Conservation (phyloP, 2,888 invertebrate species). For the Eucera pruinosa region DNA sequence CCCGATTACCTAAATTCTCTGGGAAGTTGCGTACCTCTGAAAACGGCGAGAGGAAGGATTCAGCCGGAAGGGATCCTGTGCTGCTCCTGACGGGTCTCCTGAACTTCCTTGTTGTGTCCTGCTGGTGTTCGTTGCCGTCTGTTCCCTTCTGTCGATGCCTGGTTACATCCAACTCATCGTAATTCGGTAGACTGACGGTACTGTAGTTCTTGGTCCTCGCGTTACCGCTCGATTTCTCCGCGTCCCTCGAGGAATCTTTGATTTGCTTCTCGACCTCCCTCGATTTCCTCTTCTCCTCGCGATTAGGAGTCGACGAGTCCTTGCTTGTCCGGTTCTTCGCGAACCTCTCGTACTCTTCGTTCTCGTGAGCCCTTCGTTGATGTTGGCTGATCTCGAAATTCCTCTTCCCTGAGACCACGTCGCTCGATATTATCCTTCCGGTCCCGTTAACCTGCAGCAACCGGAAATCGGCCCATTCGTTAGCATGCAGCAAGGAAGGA, state of each 20-base stretch:
- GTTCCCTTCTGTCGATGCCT: conserved; percentile 74
- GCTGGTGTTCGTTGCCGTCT: conserved; percentile 58
- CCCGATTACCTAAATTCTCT: not conserved
- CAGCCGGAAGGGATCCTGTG: conserved; percentile 73
- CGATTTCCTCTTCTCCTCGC: conserved; percentile 54
- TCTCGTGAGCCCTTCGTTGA: conserved; percentile 58
- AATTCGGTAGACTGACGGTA: conserved; percentile 86
- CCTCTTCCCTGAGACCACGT: conserved; percentile 71
- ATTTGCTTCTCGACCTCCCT: conserved; percentile 46
- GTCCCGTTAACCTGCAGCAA: conserved; percentile 77
- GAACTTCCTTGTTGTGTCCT: conserved; percentile 77
- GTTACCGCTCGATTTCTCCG: conserved; percentile 47
- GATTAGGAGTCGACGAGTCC: conserved; percentile 71
- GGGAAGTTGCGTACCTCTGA: conserved; percentile 62
- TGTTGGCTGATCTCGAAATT: conserved; percentile 38
- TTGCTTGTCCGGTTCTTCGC: conserved; percentile 63
- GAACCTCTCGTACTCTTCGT: conserved; percentile 73
- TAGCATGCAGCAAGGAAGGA: not conserved
- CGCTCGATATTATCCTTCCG: conserved; percentile 76
- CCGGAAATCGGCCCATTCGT: conserved; percentile 31
- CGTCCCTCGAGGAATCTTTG: conserved; percentile 41
- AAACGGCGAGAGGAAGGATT: conserved; percentile 66
- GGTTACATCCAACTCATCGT: conserved; percentile 82
- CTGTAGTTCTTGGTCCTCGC: conserved; percentile 84
- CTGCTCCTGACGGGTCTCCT: conserved; percentile 69